Evolutionary conservation across 2,113 vertebrate species (phyloP), one percentile per base, ranked within the genome.

Genomic region (Perognathus longimembris): DNA sequence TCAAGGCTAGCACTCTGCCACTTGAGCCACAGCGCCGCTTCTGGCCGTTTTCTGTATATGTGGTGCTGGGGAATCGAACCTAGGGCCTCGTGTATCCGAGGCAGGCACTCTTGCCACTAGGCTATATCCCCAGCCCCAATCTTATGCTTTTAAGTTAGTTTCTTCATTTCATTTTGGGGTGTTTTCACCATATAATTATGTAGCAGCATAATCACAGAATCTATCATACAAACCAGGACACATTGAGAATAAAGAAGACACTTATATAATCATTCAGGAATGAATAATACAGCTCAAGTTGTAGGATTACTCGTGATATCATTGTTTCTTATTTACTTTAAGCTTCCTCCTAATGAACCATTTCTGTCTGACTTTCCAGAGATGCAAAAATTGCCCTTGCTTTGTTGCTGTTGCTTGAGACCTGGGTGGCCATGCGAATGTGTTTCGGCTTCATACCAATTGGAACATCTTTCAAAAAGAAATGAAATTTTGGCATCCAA

Each of bases 171-270:
- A 81, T 70, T 89, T 74, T 59, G 24, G 73, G 28, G 15, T 45
- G 1, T 63, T 93, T 92, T 69, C 54, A 3, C 73, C n/a, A 32
- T 81, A 30, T 80, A 89, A 80, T 78, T 93, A 79, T 38, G 32
- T 74, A n/a, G 34, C 69, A 69, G 0, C 26, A 30, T 77, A 26
- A 34, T 22, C 21, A 32, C 28, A 67, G 78, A 57, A 50, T 63
- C 78, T 38, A 38, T 26, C n/a, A 50, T 36, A 70, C 30, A 79
- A 86, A 90, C 8, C 22, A 86, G 59, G 57, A 78, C 14, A 79
- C 26, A 34, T 73, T 73, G 40, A 92, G 38, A 84, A 59, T 83
- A 38, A 93, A 94, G 89, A 7, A 20, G 9, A 4, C 63, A 42
- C 5, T 11, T 94, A 59, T 74, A 34, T 79, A 81, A 92, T 73